Evolutionary conservation across 2,113 vertebrate species (phyloP).

Genomic region (Pollimyrus isidori): DNA sequence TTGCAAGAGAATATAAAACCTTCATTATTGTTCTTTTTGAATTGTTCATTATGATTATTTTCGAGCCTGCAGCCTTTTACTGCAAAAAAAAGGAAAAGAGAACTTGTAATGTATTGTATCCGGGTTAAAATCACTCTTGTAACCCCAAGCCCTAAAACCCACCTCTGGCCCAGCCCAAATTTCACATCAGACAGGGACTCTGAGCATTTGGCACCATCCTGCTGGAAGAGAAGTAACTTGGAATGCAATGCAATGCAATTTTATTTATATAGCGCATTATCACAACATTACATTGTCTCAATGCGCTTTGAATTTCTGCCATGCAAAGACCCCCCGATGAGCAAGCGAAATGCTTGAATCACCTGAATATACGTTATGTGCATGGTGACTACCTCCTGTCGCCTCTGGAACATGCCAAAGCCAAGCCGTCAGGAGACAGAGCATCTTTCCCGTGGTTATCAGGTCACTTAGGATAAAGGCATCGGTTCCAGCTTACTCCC

Average conservation of each 20-base stretch:
- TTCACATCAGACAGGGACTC: constrained; percentile 23
- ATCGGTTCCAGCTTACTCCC: not conserved
- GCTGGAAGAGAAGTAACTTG: constrained; percentile 20
- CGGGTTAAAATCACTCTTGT: constrained; percentile 5
- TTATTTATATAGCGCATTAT: too few relatives aligned
- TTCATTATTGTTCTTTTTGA: constrained; percentile 53
- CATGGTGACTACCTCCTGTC: not conserved
- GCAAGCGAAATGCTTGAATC: too few relatives aligned
- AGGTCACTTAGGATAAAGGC: not conserved
- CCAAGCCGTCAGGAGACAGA: not conserved
- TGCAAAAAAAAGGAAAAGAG: constrained; percentile 27
- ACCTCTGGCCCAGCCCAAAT: constrained; percentile 28
- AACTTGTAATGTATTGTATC: constrained; percentile 34
- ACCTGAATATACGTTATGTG: constrained; percentile 27
- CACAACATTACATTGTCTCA: too few relatives aligned
- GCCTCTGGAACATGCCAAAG: not conserved
- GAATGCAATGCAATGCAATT: too few relatives aligned
- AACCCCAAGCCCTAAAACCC: not conserved
- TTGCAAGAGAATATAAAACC: constrained; percentile 49
- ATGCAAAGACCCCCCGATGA: too few relatives aligned
- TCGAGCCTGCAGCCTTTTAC: constrained; percentile 43
- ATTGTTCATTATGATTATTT: constrained; percentile 52
- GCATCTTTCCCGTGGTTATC: not conserved
- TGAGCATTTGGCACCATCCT: constrained; percentile 21
- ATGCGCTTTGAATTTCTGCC: too few relatives aligned